Conservation (phyloP, 2,888 invertebrate species). For the Stratiomys singularior region DNA sequence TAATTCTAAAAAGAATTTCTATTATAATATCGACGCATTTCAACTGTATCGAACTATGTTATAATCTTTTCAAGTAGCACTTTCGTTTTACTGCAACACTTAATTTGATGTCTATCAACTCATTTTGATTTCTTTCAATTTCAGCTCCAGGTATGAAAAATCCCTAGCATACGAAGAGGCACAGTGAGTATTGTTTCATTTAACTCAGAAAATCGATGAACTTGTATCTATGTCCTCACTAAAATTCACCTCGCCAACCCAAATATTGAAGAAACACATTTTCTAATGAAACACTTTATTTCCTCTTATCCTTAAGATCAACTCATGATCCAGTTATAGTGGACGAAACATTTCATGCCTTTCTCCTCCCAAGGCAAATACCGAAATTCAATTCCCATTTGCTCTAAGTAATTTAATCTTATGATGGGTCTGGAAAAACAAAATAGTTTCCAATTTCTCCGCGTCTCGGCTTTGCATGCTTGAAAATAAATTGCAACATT, state of each 20-base stretch:
- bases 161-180: background rate
- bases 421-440: constrained; percentile 33
- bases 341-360: no score
- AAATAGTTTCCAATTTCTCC: background rate
- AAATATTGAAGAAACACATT: background rate
- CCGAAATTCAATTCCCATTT: constrained; percentile 41
- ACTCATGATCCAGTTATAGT: background rate
- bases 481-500: background rate
- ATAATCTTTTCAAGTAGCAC: no score
- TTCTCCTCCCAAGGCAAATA: constrained; percentile 5
- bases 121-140: constrained; percentile 6
- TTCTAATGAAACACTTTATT: constrained; percentile 1
- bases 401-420: constrained; percentile 14
- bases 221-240: no score
- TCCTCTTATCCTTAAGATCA: background rate
- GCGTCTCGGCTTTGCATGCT: background rate
- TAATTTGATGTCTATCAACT: background rate
- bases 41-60: no score
- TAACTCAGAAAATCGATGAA: no score
- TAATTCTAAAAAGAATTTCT: no score
- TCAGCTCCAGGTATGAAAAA: constrained; percentile 40
- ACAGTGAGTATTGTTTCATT: constrained; percentile 13
- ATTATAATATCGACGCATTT: no score
- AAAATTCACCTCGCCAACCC: no score
- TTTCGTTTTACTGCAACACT: no score